Evolutionary conservation across 2,888 invertebrate species (phyloP), one percentile per base, ranked within the genome.

Genomic region (Volucella inflata): DNA sequence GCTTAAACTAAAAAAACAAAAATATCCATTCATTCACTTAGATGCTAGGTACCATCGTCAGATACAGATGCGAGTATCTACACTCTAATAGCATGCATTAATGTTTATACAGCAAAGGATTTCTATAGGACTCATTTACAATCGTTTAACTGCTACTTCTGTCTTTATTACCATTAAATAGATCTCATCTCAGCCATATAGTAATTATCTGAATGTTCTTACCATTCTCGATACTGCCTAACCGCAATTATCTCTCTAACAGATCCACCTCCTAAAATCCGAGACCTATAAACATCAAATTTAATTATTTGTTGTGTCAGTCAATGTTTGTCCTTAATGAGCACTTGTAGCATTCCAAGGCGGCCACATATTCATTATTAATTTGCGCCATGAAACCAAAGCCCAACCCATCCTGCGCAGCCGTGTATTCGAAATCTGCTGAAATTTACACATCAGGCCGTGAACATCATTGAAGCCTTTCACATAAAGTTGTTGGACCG

Each of bases 381-480:
- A 55, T 36, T 51, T 42, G 38, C 44, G 40, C 42, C 44, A 48
- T 44, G 11, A 17, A 44, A 64, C 40, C 64, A 11, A 42, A 30
- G 30, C 6, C 30, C 30, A 30, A 30, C 30, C 30, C 30, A 30
- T 6, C 30, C 30, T 51, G n/a, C 3, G 44, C 38, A 14, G 30
- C 30, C 12, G 17, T 50, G 38, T 16, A 36, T 16, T 67, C 55
- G 48, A 59, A 40, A 55, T 70, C 21, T 44, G 48, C 55, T 72
- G 14, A 78, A 83, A 74, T 84, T 70, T 70, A 79, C 83, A 75
- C 75, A 79, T 84, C 65, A 79, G 51, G 8, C 48, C 14, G 71
- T 70, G 70, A 71, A 70, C 84, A 79, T 80, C 70, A 55, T 50
- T 48, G 42, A 12, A 9, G 44, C 72, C 51, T 11, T 46, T 36